Evolutionary conservation across 2,113 vertebrate genomes (phyloP).

Genomic region (Hemiscyllium ocellatum): DNA sequence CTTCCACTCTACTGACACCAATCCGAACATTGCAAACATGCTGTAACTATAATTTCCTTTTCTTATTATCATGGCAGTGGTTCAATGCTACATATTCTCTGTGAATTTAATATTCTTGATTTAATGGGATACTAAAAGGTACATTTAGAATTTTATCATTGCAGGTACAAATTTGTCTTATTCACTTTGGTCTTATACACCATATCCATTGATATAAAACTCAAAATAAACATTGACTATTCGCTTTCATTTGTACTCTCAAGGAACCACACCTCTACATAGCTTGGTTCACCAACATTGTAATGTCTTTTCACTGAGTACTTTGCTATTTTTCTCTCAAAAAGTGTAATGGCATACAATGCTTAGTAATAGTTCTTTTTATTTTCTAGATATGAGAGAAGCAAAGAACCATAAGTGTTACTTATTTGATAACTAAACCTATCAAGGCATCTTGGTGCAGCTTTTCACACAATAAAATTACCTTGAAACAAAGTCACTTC

Average conservation of each 20-base stretch:
- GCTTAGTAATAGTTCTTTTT: neutral
- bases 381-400: neutral
- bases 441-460: neutral
- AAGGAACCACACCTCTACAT: neutral
- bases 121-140: neutral
- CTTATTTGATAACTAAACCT: neutral
- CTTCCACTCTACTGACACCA: neutral
- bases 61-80: neutral
- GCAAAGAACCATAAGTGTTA: neutral
- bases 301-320: neutral
- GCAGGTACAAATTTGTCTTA: neutral
- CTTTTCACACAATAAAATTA: neutral
- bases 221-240: neutral
- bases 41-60: neutral
- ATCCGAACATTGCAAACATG: neutral
- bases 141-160: neutral
- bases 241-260: neutral
- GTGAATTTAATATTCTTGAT: neutral
- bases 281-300: neutral
- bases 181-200: neutral
- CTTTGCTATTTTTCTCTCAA: neutral
- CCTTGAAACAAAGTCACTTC: neutral
- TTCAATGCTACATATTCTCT: neutral
- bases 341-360: neutral
- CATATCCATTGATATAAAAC: neutral